These are phyloP conservation scores for Dryomyza anilis DNA, from an alignment of 2,888 invertebrate genomes.

Conservation along the genomic window DNA sequence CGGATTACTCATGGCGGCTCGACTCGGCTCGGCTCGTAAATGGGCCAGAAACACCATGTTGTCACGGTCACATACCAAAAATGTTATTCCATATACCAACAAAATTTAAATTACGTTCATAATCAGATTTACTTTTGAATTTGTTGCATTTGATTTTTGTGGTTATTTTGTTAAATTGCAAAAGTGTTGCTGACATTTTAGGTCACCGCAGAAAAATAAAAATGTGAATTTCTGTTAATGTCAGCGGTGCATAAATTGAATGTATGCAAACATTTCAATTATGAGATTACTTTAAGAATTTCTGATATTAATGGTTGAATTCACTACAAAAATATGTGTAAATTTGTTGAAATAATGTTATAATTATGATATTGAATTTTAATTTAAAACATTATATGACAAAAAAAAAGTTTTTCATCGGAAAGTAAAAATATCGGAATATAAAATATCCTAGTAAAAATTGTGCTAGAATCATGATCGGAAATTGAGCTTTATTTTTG, in stretches of 20 bases:
- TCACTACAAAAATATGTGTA: no score
- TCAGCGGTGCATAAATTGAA: neutral
- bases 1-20: neutral
- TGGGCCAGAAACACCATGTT: neutral
- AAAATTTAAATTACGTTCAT: slow-evolving; percentile 46
- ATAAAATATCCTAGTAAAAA: no score
- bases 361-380: no score
- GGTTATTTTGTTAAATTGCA: slow-evolving; percentile 29
- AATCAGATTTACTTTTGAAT: slow-evolving; percentile 47
- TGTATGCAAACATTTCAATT: neutral
- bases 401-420: no score
- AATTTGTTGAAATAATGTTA: no score
- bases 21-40: neutral
- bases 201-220: slow-evolving; percentile 11
- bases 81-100: slow-evolving; percentile 16
- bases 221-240: neutral
- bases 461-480: no score
- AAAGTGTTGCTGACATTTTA: slow-evolving; percentile 28
- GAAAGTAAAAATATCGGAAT: no score
- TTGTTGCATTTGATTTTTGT: slow-evolving; percentile 31
- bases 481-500: no score
- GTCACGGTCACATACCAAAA: slow-evolving; percentile 3
- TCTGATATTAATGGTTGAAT: no score
- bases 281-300: neutral
- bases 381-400: no score